Evolutionary conservation across 2,797 vertebrate species (phyloP).

Genomic region (Anolis apletophallus): DNA sequence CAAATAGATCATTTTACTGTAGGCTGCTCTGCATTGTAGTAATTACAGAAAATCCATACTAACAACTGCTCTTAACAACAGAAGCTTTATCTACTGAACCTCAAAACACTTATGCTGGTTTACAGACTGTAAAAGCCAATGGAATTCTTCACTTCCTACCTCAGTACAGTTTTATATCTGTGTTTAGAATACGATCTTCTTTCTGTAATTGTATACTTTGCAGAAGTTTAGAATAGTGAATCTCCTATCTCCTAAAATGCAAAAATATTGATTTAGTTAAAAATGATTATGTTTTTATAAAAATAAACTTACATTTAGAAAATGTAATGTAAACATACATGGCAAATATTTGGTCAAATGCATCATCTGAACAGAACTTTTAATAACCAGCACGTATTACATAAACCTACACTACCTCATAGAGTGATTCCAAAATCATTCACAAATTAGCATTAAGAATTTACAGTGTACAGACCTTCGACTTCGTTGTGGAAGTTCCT

Average conservation of each 20-base stretch:
- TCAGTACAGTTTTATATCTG: slow-evolving; percentile 73
- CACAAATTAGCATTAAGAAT: slow-evolving; percentile 70
- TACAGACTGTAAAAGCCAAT: slow-evolving; percentile 78
- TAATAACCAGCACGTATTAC: slow-evolving; percentile 75
- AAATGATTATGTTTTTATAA: slow-evolving; percentile 38
- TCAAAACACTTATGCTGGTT: slow-evolving; percentile 74
- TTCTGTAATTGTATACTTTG: slow-evolving; percentile 69
- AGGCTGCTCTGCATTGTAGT: slow-evolving; percentile 49
- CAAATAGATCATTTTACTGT: slow-evolving; percentile 20
- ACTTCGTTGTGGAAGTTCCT: slow-evolving; percentile 58
- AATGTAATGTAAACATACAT: slow-evolving; percentile 46
- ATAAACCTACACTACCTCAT: slow-evolving; percentile 83
- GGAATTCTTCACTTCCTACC: slow-evolving; percentile 82
- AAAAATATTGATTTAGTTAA: slow-evolving; percentile 58
- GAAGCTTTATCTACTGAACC: slow-evolving; percentile 70
- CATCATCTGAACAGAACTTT: slow-evolving; percentile 68
- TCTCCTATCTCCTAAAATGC: slow-evolving; percentile 49
- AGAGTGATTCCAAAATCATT: slow-evolving; percentile 74
- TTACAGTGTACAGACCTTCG: slow-evolving; percentile 64
- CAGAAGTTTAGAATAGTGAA: slow-evolving; percentile 57
- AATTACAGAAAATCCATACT: slow-evolving; percentile 39
- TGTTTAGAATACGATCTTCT: slow-evolving; percentile 62
- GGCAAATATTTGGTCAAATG: slow-evolving; percentile 66
- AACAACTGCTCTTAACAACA: slow-evolving; percentile 58
- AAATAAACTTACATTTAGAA: slow-evolving; percentile 73